A percentile compares a stretch with the other conserved stretches of the same genome.
phyloP scores from a whole-genome alignment of 1,140 invertebrate genomes.

The Lepidurus apus region DNA sequence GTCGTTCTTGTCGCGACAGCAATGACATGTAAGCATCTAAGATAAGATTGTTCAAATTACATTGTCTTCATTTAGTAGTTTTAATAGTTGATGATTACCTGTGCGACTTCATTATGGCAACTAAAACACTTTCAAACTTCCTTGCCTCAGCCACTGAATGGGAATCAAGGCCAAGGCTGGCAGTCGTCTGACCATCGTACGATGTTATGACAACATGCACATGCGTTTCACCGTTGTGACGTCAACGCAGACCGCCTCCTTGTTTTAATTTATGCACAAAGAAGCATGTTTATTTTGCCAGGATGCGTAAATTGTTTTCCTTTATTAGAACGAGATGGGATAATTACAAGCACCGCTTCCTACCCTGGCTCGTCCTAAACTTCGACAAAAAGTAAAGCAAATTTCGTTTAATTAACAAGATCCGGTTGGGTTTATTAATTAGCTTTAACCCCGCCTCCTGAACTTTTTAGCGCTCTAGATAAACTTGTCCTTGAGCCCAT shows the following conservation, averaged over 20 bases:
- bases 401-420: no score
- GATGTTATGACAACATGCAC: neutral
- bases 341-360: neutral
- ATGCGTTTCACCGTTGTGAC: neutral
- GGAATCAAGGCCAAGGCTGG: conserved; percentile 1
- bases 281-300: neutral
- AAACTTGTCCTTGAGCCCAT: neutral
- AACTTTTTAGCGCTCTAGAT: neutral
- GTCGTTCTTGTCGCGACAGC: neutral
- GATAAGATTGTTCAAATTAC: neutral
- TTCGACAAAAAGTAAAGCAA: neutral
- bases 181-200: conserved; percentile 7
- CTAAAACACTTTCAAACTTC: neutral
- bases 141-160: neutral
- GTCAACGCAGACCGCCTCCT: neutral
- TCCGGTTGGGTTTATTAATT: neutral
- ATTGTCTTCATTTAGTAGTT: neutral
- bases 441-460: neutral
- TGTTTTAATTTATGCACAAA: neutral
- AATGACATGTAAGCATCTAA: neutral
- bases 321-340: neutral
- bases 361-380: neutral
- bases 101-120: neutral
- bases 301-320: neutral
- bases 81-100: neutral